Percentiles rank a stretch among this genome's conserved stretches.
Conservation (phyloP, 2,888 invertebrate genomes). For the Orchesellides sinensis region DNA sequence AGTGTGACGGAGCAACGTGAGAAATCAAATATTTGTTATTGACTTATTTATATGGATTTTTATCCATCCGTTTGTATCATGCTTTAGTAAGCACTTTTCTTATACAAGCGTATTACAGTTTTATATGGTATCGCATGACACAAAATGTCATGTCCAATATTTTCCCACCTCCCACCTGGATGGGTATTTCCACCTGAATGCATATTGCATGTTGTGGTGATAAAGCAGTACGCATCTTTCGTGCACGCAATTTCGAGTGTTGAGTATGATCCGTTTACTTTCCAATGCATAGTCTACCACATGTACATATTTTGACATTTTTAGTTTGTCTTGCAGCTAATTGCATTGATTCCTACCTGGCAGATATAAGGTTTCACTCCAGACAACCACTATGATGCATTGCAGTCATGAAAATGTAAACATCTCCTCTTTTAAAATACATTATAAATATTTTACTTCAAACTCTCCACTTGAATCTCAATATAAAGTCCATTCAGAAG, state of each 20-base stretch:
- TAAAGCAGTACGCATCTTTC: too few species aligned
- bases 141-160: too few species aligned
- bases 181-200: neutral
- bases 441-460: too few species aligned
- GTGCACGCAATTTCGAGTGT: too few species aligned
- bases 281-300: neutral
- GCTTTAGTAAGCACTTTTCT: neutral
- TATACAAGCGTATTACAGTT: too few species aligned
- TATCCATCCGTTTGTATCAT: too few species aligned
- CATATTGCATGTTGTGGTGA: neutral
- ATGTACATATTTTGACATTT: neutral
- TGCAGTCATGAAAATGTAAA: too few species aligned
- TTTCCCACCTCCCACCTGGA: neutral
- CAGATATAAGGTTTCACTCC: neutral
- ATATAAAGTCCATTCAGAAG: too few species aligned
- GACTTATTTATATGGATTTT: neutral
- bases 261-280: neutral
- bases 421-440: neutral
- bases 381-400: neutral
- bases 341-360: neutral
- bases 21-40: slow-evolving; percentile 12
- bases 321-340: neutral
- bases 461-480: too few species aligned
- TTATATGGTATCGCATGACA: too few species aligned
- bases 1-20: neutral